Evolutionary conservation across 2,113 vertebrate genomes (phyloP), one percentile per base, ranked within the genome.

Genomic region (Rhinoderma darwinii): DNA sequence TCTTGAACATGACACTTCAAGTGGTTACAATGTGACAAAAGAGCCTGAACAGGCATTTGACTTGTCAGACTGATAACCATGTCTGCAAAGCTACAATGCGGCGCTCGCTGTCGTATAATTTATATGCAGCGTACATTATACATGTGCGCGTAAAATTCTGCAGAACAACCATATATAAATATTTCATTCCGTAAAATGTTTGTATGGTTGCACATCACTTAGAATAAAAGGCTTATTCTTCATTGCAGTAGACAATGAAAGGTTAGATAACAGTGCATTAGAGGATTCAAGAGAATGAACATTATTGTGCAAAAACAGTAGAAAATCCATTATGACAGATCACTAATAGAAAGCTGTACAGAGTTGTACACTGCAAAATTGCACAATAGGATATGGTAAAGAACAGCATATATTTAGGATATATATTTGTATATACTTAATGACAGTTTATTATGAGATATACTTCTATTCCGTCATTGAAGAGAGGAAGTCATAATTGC

Each of bases 1-100:
- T 86, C 85, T 82, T 70, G 85, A 86, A 86, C 85, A 86, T 86
- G 85, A 86, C 85, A 82, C 85, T 86, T 86, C 85, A 86, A 86
- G 85, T 86, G 76, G 85, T 86, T 86, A 86, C 85, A 86, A 86
- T 82, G 85, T 86, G 85, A 86, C 85, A 86, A 86, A 86, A 73
- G 85, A 86, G 79, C 56, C 76, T 44, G 85, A 86, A 74, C 85
- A 86, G 85, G 77, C 85, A 82, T 79, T 80, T 82, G 85, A 82
- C 85, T 86, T 86, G 85, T 86, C 77, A 82, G 63, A 86, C 77
- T 81, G 85, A 86, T 72, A 81, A 73, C 63, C 85, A 81, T 86
- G 84, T 80, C 84, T 81, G 77, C 77, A 32, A 44, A 22, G 77
- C 68, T 59, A 86, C 77, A 72, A 86, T 74, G 66, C 50, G 61